phyloP scores from a whole-genome alignment of 2,797 vertebrate genomes.

The Coregonus ussuriensis region DNA sequence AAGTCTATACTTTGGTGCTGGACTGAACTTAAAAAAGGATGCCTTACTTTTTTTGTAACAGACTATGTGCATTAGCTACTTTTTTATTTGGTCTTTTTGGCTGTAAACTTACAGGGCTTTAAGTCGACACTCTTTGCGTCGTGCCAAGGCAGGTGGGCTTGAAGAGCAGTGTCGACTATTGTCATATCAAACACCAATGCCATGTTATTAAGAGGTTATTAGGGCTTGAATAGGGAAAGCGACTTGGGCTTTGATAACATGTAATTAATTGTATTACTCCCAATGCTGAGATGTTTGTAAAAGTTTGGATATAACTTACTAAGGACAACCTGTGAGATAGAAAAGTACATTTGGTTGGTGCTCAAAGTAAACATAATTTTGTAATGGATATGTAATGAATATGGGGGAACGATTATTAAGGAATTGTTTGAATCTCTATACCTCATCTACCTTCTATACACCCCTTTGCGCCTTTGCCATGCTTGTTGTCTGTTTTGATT shows the following conservation, averaged over 20 bases:
- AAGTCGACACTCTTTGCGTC: conserved; percentile 45
- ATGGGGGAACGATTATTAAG: conserved; percentile 38
- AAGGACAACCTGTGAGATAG: conserved; percentile 25
- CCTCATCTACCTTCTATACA: conserved; percentile 56
- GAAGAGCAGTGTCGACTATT: conserved; percentile 61
- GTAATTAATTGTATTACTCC: conserved; percentile 33
- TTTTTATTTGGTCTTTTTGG: conserved; percentile 58
- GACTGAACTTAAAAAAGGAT: conserved; percentile 83
- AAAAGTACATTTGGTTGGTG: conserved; percentile 43
- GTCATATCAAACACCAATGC: conserved; percentile 70
- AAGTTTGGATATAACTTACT: conserved; percentile 38
- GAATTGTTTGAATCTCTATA: conserved; percentile 69
- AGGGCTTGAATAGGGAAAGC: conserved; percentile 39
- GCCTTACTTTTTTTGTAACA: conserved; percentile 85
- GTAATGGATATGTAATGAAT: conserved; percentile 18
- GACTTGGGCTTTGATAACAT: conserved; percentile 29
- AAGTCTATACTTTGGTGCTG: conserved; percentile 80
- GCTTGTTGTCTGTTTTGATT: conserved; percentile 40
- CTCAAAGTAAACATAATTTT: conserved; percentile 39
- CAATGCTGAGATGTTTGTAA: conserved; percentile 52
- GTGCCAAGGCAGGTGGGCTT: conserved; percentile 27
- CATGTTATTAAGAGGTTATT: conserved; percentile 44
- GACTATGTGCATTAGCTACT: conserved; percentile 63
- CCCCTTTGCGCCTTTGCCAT: conserved; percentile 37
- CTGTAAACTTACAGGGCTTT: conserved; percentile 69